Base-by-base conservation (phyloP, 2,797 vertebrate genomes). In the Staurois parvus region DNA sequence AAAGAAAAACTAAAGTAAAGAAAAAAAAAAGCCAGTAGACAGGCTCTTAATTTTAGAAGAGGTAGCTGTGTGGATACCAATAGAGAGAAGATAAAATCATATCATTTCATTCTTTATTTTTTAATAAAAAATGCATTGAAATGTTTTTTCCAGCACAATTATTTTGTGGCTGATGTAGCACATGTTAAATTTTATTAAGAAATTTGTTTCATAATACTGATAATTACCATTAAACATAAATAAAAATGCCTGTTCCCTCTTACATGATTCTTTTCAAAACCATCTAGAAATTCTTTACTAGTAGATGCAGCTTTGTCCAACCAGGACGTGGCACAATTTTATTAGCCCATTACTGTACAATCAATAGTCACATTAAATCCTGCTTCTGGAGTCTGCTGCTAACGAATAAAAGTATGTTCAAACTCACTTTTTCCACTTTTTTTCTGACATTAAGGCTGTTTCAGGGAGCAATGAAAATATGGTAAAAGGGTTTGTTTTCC, bases 261-360 rank as follows among this genome's bases (percentile, higher is more conserved):
- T 32, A 32, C 52, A 83, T 72, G 6, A 66, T 45, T n/a, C 30
- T 76, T 81, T 70, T 8, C 48, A 30, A 45, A 77, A 67, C 52
- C 66, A 73, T 40, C 83, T 26, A 67, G 56, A 30, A 69, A 87
- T 26, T 17, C 19, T 48, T 21, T 69, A 11, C 59, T 21, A 66
- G 34, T 29, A 52, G 70, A 87, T 59, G 76, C 42, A 74, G 78
- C 69, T 8, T 56, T 69, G 48, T 59, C 81, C 42, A 68, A 74
- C 40, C 68, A 83, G 79, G 73, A 66, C n/a, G 72, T 78, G 77
- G 68, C 37, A 68, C 30, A 28, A 42, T 83, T 87, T 87, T 87
- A 87, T 87, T 83, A 84, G 81, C 66, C 85, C 76, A 87, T 87
- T 87, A 87, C 81, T 87, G 81, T 84, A 83, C 85, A 79, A 83